Conservation (phyloP, 2,888 invertebrate species). For the Anticlea derivata region DNA sequence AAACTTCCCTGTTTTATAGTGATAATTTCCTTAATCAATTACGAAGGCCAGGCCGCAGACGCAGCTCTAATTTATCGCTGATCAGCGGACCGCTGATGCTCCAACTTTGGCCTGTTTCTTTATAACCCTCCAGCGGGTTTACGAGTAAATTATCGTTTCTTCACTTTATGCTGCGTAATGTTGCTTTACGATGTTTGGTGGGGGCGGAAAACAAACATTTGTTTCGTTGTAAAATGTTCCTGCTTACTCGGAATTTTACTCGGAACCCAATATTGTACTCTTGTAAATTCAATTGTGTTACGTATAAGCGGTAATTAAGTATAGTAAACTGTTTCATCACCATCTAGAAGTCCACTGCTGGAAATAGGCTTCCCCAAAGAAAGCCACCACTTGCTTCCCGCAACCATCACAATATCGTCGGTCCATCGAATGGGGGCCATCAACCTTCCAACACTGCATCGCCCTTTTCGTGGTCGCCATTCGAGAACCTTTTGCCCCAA, state of each 20-base stretch:
- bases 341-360: no score
- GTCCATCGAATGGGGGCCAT: no score
- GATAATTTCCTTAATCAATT: slow-evolving; percentile 35
- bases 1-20: slow-evolving; percentile 30
- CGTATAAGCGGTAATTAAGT: not conserved
- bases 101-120: slow-evolving; percentile 31
- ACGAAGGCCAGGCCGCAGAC: slow-evolving; percentile 24
- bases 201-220: slow-evolving; percentile 26
- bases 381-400: no score
- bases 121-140: slow-evolving; percentile 31
- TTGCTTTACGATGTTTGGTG: slow-evolving; percentile 28
- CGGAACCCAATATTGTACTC: slow-evolving; percentile 3
- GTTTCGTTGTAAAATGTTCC: slow-evolving; percentile 18
- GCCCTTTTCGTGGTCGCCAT: no score
- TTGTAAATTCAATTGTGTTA: slow-evolving; percentile 7
- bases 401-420: no score
- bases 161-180: slow-evolving; percentile 32
- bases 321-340: no score
- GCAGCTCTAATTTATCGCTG: slow-evolving; percentile 36
- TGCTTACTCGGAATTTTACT: slow-evolving; percentile 16
- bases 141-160: slow-evolving; percentile 35
- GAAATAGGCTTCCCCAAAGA: no score
- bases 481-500: no score
- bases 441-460: no score
- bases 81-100: slow-evolving; percentile 37